phyloP scores from a whole-genome alignment of 2,113 vertebrate species.

The Manacus vitellinus region DNA sequence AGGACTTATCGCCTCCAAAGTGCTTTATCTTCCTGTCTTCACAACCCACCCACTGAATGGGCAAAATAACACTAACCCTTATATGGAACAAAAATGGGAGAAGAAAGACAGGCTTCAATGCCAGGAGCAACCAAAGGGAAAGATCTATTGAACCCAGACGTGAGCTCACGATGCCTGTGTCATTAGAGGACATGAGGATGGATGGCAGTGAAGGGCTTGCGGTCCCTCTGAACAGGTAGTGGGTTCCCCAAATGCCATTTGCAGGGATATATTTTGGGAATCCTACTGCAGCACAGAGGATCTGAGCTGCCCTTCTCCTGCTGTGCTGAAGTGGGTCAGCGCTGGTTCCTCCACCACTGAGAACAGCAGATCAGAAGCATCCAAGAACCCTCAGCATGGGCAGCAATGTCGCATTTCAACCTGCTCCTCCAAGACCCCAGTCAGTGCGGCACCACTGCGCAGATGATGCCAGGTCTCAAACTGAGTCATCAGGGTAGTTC shows the following conservation, averaged over 20 bases:
- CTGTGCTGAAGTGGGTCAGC: background rate
- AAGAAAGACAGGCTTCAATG: background rate
- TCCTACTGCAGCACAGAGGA: background rate
- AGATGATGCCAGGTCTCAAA: background rate
- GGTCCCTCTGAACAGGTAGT: background rate
- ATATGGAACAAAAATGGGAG: background rate
- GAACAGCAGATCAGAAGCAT: background rate
- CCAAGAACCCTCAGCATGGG: accelerated
- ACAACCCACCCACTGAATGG: accelerated
- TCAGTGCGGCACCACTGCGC: accelerated
- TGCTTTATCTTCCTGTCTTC: background rate
- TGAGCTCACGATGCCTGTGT: background rate
- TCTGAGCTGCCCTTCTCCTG: background rate
- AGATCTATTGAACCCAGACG: accelerated
- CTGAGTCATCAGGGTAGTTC: background rate
- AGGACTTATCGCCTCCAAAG: background rate
- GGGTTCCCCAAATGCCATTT: background rate
- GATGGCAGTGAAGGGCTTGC: background rate
- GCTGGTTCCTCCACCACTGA: background rate
- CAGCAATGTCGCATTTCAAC: background rate
- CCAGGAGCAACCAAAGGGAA: background rate
- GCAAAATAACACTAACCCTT: background rate
- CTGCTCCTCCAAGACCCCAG: accelerated
- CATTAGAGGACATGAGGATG: accelerated
- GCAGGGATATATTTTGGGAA: background rate